Base-by-base conservation (phyloP, 2,797 vertebrate genomes). In the Periparus ater region DNA sequence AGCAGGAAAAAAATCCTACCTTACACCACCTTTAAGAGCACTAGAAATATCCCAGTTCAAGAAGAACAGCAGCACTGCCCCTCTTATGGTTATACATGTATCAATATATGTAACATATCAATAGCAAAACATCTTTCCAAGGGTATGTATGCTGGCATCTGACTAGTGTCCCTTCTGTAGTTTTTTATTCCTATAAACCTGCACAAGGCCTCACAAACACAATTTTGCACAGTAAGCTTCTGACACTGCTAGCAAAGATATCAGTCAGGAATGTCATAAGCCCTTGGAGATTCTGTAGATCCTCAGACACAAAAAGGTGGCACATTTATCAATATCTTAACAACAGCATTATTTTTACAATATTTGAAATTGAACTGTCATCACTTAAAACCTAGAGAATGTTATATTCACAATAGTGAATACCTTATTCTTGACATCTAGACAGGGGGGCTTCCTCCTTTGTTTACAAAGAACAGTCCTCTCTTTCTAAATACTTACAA, bases 231-330 rank as follows among this genome's bases (percentile, higher is more conserved):
- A 32, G 29, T 38, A 74, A 90, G 25, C 50, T 72, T 2, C 0
- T 36, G 44, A 88, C 26, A 51, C 4, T 2, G 1, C 27, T 86
- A 36, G 25, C 0, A 0, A 78, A 75, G 50, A 14, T 34, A 27
- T 20, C 65, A 68, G 45, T 44, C 45, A 61, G 11, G 11, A 36
- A 48, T 14, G 3, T 9, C n/a, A 5, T 55, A 51, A 45, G 27
- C 3, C 44, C 13, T 81, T 44, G 61, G 50, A 78, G 58, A 72
- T 32, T 54, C 62, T 3, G 32, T 32, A 0, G 15, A 23, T 65
- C 68, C 42, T 75, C 54, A 81, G 27, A 47, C 22, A 65, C 12
- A 30, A 53, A 88, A 68, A 25, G 7, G 50, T 27, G 19, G 9
- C 36, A 57, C 4, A 12, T 68, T 77, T 79, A 50, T 44, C 23